Base-by-base conservation (phyloP, 2,113 vertebrate species). In the Phodopus roborovskii region DNA sequence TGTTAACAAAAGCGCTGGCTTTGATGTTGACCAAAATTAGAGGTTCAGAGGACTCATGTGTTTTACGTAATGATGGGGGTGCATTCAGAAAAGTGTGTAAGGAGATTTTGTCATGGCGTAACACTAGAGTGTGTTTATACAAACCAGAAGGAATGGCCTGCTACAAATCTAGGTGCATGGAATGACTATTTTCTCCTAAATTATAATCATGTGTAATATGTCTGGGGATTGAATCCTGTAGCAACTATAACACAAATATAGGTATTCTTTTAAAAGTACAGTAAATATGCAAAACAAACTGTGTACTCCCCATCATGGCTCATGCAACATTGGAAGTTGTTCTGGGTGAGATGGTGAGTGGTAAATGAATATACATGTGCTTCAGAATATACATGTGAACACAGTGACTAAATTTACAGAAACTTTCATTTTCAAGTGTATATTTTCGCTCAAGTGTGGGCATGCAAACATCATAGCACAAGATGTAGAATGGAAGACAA, bases 11-110 rank as follows among this genome's bases (percentile, higher is more conserved):
- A 39, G 50, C 70, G 30, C 58, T 88, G 68, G 50, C 86, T 88
- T 88, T 74, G 70, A 88, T 74, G 50, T 88, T 73, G 50, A 73
- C 68, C n/a, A 88, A 73, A 88, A 74, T 88, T 73, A 56, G n/a
- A 74, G 68, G 86, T 73, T 88, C 70, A 88, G 36, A 42, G 68
- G 2, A 74, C 50, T 88, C 36, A 87, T 53, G 68, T 74, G 86
- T 30, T n/a, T n/a, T 30, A 50, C 53, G 74, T 88, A 73, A 73
- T 50, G 50, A 71, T 5, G 22, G 85, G 85, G 66, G 39, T 53
- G 36, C 24, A 39, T 48, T 78, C 66, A 58, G 19, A 68, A 93
- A 91, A 68, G 12, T 77, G n/a, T 33, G 42, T 88, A 60, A 75
- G 24, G 53, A 58, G 87, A 75, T 42, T 75, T 2, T 89, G 70